These are phyloP conservation scores for Meloidogyne hapla DNA, from an alignment of 1,140 invertebrate genomes.

Conservation along the genomic window DNA sequence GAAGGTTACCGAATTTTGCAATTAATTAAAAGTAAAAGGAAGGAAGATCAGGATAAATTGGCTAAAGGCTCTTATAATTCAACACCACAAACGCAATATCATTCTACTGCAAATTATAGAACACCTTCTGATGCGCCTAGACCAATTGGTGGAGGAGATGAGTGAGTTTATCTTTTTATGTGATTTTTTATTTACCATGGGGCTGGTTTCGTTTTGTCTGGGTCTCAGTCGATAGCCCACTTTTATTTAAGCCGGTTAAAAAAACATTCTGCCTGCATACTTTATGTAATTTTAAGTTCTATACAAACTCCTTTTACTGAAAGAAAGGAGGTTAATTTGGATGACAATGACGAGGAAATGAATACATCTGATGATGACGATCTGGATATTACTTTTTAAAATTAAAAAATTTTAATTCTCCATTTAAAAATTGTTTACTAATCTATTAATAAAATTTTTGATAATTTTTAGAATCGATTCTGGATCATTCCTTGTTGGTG, in stretches of 20 bases:
- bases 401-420: not conserved
- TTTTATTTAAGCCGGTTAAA: too few species aligned
- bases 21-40: slow-evolving; percentile 33
- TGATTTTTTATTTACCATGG: not conserved
- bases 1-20: slow-evolving; percentile 42
- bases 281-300: slow-evolving; percentile 17
- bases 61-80: not conserved
- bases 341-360: slow-evolving; percentile 27
- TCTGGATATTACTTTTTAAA: slow-evolving; percentile 32
- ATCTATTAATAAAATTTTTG: not conserved
- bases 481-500: slow-evolving; percentile 18
- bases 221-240: too few species aligned
- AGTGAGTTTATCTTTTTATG: slow-evolving; percentile 12
- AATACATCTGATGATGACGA: slow-evolving; percentile 31
- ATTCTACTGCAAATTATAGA: not conserved
- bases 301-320: slow-evolving; percentile 20
- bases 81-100: slow-evolving; percentile 16
- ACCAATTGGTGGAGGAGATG: slow-evolving; percentile 31
- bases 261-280: too few species aligned
- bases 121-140: slow-evolving; percentile 28
- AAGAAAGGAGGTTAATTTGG: slow-evolving; percentile 24
- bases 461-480: slow-evolving; percentile 17
- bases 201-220: too few species aligned
- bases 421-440: not conserved
- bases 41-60: slow-evolving; percentile 24